These are phyloP conservation scores for Muschampia staudingeri DNA, from an alignment of 2,888 invertebrate species.

Conservation along the genomic window DNA sequence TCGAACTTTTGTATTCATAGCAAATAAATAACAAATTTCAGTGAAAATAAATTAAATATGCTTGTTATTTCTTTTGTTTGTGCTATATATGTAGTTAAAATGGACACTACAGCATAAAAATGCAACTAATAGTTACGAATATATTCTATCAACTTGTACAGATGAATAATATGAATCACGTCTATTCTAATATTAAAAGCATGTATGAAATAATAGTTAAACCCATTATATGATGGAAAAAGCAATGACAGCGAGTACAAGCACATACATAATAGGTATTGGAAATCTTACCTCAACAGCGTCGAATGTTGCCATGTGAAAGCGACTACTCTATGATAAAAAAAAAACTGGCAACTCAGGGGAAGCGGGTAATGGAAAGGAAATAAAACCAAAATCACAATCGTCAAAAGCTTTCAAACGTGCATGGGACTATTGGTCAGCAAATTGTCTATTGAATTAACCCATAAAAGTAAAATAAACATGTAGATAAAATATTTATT, in stretches of 20 bases:
- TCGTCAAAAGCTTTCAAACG: constrained; percentile 92
- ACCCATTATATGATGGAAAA: constrained; percentile 34
- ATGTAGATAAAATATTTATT: neutral
- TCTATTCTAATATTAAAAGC: constrained; percentile 72
- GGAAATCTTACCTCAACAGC: constrained; percentile 80
- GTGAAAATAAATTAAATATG: neutral
- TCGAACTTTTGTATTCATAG: neutral
- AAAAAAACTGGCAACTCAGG: constrained; percentile 78
- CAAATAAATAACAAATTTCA: neutral
- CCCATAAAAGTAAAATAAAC: constrained; percentile 20
- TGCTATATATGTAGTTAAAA: too few relatives aligned
- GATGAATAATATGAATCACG: neutral
- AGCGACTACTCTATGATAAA: constrained; percentile 75
- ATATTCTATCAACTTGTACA: neutral
- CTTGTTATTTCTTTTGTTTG: too few relatives aligned
- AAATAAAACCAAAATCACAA: constrained; percentile 91
- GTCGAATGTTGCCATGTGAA: constrained; percentile 76
- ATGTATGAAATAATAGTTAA: constrained; percentile 83
- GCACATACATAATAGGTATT: constrained; percentile 67
- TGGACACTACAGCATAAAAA: neutral
- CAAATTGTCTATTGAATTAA: constrained; percentile 24
- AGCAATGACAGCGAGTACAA: constrained; percentile 63
- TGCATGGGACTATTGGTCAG: constrained; percentile 75
- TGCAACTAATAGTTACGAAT: neutral
- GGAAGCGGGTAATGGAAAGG: constrained; percentile 72